Evolutionary conservation across 1,140 invertebrate species (phyloP), one percentile per base, ranked within the genome.

Genomic region (Aphelenchoides fujianensis): DNA sequence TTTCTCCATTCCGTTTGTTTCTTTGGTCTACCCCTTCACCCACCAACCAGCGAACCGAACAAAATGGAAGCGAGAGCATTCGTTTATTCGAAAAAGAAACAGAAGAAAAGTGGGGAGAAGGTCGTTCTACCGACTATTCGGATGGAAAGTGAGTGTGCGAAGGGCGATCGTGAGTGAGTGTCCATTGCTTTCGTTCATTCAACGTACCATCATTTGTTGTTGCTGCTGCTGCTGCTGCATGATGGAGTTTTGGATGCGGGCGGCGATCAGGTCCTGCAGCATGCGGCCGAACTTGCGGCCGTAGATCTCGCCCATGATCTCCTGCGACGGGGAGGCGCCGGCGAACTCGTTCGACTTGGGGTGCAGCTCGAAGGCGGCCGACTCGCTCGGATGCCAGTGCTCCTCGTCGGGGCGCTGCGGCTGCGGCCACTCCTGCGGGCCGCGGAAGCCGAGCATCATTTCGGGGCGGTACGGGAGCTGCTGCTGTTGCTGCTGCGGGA

Each of bases 241-340:
- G 23, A 66, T 19, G 31, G 36, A n/a, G 63, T 53, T 54, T 35
- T 72, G 71, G 54, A 72, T 57, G 36, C 71, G 72, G 7, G 28
- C 34, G 28, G 71, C 71, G 48, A 72, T 72, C 7, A 72, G 30
- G 52, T 72, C 71, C 35, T 72, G 71, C 12, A 72, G 30, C 48
- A 72, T 75, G 0, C 72, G 72, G n/a, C 71, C 71, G 57, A 72
- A 72, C 32, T 63, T 74, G 12, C 71, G 55, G 2, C 72, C 72
- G 23, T 72, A 74, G 16, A 75, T 75, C 19, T 72, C 71, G 37
- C 5, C 55, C 19, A 7, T 59, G 7, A 59, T 19, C 55, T 59
- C 55, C 23, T 59, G 55, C 12, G 27, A 30, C 23, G 55, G 55
- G 27, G 55, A 59, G 7, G 55, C 5, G 7, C 5, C 5, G 12